Conservation (phyloP, 1,140 invertebrate species). For the Acromyrmex heyeri region DNA sequence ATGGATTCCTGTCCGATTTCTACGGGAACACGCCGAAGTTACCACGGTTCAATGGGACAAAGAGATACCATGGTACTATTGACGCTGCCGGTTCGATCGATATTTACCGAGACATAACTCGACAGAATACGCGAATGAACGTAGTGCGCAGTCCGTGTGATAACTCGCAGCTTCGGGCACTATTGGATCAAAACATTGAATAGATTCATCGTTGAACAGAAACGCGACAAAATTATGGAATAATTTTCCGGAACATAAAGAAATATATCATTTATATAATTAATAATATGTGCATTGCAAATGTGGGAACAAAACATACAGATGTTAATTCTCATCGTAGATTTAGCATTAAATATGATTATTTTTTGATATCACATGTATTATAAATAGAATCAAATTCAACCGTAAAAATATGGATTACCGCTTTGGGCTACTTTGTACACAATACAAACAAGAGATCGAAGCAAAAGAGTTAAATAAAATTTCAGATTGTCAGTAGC, state of each 20-base stretch:
- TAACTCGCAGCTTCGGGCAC: not conserved
- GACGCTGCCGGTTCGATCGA: slow-evolving; percentile 71
- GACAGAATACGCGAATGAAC: slow-evolving; percentile 75
- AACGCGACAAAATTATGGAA: not conserved
- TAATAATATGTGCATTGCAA: not conserved
- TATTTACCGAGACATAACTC: slow-evolving; percentile 78
- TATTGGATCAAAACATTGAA: not conserved
- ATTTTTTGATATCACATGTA: not conserved
- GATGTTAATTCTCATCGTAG: not conserved
- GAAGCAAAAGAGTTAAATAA: slow-evolving; percentile 8
- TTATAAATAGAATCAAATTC: not conserved
- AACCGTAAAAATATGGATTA: not conserved
- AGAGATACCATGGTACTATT: slow-evolving; percentile 51
- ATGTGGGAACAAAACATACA: not conserved
- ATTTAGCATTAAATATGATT: slow-evolving; percentile 2
- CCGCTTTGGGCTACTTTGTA: not conserved
- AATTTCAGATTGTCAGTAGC: slow-evolving; percentile 21
- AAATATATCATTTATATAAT: slow-evolving; percentile 15
- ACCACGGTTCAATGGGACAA: slow-evolving; percentile 61
- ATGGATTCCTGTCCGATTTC: slow-evolving; percentile 39
- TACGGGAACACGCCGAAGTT: slow-evolving; percentile 56
- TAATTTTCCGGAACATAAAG: slow-evolving; percentile 40
- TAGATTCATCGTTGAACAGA: not conserved
- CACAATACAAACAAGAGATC: not conserved
- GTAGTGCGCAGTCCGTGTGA: slow-evolving; percentile 34